Conservation (phyloP, 2,113 vertebrate genomes). For the Anoplopoma fimbria region DNA sequence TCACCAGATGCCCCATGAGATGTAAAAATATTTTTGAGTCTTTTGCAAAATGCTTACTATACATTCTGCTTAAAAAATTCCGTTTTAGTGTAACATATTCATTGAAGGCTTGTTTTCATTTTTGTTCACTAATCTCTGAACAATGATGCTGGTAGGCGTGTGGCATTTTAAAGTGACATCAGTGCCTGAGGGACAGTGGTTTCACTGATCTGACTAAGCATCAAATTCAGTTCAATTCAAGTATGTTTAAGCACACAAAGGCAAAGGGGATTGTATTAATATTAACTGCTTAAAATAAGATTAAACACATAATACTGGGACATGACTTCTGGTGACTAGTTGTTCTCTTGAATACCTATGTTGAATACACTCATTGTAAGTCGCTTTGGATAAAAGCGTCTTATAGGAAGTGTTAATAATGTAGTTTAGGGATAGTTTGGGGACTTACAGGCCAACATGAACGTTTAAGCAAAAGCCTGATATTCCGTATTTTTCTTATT, state of each 20-base stretch:
- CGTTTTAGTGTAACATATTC: slow-evolving; percentile 63
- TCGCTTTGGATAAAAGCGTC: too few species aligned
- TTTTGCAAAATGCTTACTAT: slow-evolving; percentile 75
- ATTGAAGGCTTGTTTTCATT: slow-evolving; percentile 71
- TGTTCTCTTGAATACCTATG: too few species aligned
- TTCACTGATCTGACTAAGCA: slow-evolving; percentile 58
- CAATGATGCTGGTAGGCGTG: slow-evolving; percentile 62
- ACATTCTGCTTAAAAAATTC: slow-evolving; percentile 75
- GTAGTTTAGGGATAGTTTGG: neutral
- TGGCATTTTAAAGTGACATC: slow-evolving; percentile 67
- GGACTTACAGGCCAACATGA: neutral
- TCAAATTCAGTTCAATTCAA: slow-evolving; percentile 44
- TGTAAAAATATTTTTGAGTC: slow-evolving; percentile 73
- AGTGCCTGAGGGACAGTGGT: slow-evolving; percentile 67
- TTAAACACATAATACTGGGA: too few species aligned
- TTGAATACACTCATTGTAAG: too few species aligned
- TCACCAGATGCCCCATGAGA: slow-evolving; percentile 75
- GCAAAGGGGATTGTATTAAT: slow-evolving; percentile 25
- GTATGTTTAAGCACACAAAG: slow-evolving; percentile 40
- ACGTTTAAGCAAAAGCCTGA: neutral
- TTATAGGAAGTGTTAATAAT: slow-evolving; percentile 8
- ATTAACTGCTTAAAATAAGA: slow-evolving; percentile 25
- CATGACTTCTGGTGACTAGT: too few species aligned
- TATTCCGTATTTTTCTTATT: neutral
- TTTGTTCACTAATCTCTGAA: slow-evolving; percentile 75